A percentile compares a stretch with the other conserved stretches of the same genome.
Evolutionary conservation across 2,888 invertebrate species (phyloP).

Genomic region (Dromius quadrimaculatus): DNA sequence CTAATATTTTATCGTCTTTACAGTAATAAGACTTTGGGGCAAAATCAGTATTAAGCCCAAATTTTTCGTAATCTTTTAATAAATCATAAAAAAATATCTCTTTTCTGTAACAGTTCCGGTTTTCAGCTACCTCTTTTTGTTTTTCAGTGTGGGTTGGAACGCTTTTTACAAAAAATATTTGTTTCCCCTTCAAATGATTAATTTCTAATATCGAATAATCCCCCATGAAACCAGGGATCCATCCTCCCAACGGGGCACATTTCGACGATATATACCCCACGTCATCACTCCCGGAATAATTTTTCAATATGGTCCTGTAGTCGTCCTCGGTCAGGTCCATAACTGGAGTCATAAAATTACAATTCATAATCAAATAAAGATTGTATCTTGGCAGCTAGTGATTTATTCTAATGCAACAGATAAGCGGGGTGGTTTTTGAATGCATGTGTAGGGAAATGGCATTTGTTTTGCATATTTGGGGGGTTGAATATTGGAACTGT

Average conservation of each 20-base stretch:
- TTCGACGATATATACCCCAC: slow-evolving; percentile 46
- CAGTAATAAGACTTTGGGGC: slow-evolving; percentile 59
- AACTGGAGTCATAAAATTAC: slow-evolving; percentile 11
- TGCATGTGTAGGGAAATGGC: neutral
- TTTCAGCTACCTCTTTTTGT: neutral
- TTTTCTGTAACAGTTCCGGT: slow-evolving; percentile 58
- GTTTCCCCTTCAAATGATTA: slow-evolving; percentile 43
- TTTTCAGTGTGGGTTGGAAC: neutral
- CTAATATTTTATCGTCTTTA: slow-evolving; percentile 56
- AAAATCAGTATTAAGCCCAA: slow-evolving; percentile 57
- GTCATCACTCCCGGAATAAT: slow-evolving; percentile 43
- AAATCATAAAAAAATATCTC: slow-evolving; percentile 60
- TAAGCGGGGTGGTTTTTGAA: neutral
- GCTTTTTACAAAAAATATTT: slow-evolving; percentile 17
- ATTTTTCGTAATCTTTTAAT: slow-evolving; percentile 55
- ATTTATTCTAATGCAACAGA: slow-evolving; percentile 26
- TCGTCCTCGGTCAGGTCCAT: slow-evolving; percentile 48
- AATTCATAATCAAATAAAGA: slow-evolving; percentile 32
- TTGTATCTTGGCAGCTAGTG: slow-evolving; percentile 12
- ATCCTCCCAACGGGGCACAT: too few species aligned
- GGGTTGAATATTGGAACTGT: too few species aligned
- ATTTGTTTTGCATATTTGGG: too few species aligned
- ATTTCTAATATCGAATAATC: slow-evolving; percentile 56
- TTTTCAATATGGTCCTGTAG: slow-evolving; percentile 52
- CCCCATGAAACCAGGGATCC: slow-evolving; percentile 56